Conservation (phyloP, 2,888 invertebrate species). For the Chrysomela aeneicollis region DNA sequence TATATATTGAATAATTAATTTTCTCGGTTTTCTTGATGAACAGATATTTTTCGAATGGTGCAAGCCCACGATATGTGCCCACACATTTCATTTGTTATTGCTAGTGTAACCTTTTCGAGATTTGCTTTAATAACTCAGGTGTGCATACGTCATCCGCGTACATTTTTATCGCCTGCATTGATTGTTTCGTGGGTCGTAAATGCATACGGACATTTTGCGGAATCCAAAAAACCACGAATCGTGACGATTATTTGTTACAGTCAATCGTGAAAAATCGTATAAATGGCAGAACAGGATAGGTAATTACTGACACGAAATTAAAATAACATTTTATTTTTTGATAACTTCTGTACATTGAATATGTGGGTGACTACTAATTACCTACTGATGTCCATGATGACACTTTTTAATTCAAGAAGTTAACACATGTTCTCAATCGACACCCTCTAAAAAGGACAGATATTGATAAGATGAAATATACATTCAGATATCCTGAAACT, state of each 20-base stretch:
- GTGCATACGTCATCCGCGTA: conserved; percentile 26
- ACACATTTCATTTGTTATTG: conserved; percentile 25
- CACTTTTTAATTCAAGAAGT: too few species aligned
- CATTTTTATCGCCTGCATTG: conserved; percentile 29
- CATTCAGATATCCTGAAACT: too few species aligned
- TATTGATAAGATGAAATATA: too few species aligned
- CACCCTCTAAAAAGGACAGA: too few species aligned
- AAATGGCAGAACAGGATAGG: too few species aligned
- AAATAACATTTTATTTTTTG: too few species aligned
- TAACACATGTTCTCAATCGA: too few species aligned
- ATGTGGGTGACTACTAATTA: too few species aligned
- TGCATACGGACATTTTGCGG: conserved; percentile 6
- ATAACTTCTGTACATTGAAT: too few species aligned
- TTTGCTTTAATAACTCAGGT: conserved; percentile 31
- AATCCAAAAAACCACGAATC: conserved; percentile 5
- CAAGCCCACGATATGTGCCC: conserved; percentile 14
- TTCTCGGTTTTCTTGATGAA: not conserved
- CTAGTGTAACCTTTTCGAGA: conserved; percentile 32
- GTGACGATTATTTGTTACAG: not conserved
- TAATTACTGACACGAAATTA: too few species aligned
- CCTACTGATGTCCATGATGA: too few species aligned
- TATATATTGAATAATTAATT: not conserved
- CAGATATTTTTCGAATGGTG: not conserved
- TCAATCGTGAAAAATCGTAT: not conserved
- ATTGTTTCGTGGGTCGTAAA: conserved; percentile 31